Evolutionary conservation across 2,888 invertebrate genomes (phyloP).

Genomic region (Lydus trimaculatus): DNA sequence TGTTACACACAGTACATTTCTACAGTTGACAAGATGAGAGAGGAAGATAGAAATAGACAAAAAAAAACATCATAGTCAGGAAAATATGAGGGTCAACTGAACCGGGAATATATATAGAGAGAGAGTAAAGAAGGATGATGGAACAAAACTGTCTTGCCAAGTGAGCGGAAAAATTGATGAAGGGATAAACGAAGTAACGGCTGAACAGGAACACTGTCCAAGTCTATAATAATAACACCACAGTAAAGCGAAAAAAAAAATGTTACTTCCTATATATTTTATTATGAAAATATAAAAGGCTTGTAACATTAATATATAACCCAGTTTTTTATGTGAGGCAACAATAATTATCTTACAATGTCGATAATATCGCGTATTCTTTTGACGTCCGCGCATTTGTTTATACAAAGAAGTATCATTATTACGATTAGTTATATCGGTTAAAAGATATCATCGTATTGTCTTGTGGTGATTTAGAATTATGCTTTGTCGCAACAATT

Average conservation of each 20-base stretch:
- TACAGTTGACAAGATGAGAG: not conserved
- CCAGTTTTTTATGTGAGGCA: not conserved
- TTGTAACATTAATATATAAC: not conserved
- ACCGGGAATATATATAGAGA: slow-evolving; percentile 3
- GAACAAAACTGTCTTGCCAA: slow-evolving; percentile 14
- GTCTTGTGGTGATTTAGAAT: not conserved
- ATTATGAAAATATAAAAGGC: not conserved
- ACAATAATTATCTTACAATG: not conserved
- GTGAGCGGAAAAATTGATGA: slow-evolving; percentile 16
- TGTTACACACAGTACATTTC: too few species aligned
- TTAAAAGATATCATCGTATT: slow-evolving; percentile 3
- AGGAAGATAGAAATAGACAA: not conserved
- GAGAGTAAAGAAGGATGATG: slow-evolving; percentile 5
- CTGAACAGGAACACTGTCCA: slow-evolving; percentile 8
- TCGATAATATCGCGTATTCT: not conserved
- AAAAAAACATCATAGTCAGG: not conserved
- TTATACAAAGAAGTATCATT: not conserved
- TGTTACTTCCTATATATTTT: not conserved
- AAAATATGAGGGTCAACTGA: slow-evolving; percentile 10
- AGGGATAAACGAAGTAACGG: slow-evolving; percentile 15
- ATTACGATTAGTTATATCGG: not conserved
- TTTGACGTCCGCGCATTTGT: not conserved
- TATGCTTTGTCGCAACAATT: not conserved
- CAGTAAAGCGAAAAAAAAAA: not conserved
- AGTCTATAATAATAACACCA: not conserved